Evolutionary conservation across 2,797 vertebrate species (phyloP).

Genomic region (Aeoliscus strigatus): DNA sequence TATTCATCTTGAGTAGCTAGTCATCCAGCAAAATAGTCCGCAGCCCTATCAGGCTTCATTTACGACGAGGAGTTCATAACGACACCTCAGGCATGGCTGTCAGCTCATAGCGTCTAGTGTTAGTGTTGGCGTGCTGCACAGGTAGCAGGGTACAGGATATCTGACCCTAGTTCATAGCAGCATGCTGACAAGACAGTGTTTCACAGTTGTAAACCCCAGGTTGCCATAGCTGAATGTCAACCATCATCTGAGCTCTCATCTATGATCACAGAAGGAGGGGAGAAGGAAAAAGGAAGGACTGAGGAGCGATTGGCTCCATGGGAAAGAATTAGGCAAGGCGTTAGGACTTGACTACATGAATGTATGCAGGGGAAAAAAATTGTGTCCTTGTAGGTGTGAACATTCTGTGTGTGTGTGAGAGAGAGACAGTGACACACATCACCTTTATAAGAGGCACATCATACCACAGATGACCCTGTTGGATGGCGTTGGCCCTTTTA

Average conservation of each 20-base stretch:
- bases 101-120: too few relatives aligned
- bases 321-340: conserved; percentile 22
- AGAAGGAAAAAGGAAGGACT: not conserved
- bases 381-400: conserved; percentile 16
- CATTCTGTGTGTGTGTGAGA: conserved; percentile 12
- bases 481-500: conserved; percentile 59
- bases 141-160: conserved; percentile 4
- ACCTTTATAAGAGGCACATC: conserved; percentile 41
- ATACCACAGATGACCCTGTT: conserved; percentile 64
- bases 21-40: too few relatives aligned
- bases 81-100: too few relatives aligned
- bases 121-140: conserved; percentile 12
- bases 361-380: conserved; percentile 7
- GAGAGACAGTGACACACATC: conserved; percentile 30
- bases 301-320: conserved; percentile 12
- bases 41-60: too few relatives aligned
- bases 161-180: conserved; percentile 21
- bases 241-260: conserved; percentile 32
- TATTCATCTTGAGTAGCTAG: too few relatives aligned
- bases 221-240: conserved; percentile 35
- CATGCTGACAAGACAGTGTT: conserved; percentile 37
- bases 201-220: conserved; percentile 14
- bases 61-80: too few relatives aligned
- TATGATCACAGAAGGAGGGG: conserved; percentile 23
- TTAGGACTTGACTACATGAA: conserved; percentile 20